phyloP scores from a whole-genome alignment of 2,888 invertebrate species.

The Watsonalla binaria region DNA sequence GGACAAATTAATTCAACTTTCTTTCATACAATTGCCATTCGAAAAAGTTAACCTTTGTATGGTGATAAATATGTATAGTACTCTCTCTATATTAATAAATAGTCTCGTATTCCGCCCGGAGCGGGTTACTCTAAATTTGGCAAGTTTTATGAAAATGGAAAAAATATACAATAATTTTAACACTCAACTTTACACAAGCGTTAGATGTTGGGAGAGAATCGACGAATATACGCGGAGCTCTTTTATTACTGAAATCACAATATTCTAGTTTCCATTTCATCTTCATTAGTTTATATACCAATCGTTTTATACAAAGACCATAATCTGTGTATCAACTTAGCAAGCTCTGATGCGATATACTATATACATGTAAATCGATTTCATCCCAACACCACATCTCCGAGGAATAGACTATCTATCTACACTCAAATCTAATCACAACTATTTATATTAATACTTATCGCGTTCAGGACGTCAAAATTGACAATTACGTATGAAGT shows the following conservation, averaged over 20 bases:
- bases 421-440: too few species aligned
- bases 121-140: constrained; percentile 27
- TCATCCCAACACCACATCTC: too few species aligned
- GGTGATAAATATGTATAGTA: neutral
- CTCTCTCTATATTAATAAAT: neutral
- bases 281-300: too few species aligned
- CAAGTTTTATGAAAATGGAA: constrained; percentile 12
- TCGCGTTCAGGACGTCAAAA: constrained; percentile 22
- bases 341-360: too few species aligned
- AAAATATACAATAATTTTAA: constrained; percentile 17
- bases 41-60: neutral
- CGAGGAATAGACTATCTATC: too few species aligned
- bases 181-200: constrained; percentile 12
- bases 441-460: neutral
- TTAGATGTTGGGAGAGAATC: neutral
- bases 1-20: too few species aligned
- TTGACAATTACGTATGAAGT: constrained; percentile 30
- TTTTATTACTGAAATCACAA: neutral
- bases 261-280: too few species aligned
- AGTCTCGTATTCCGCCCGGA: constrained; percentile 9
- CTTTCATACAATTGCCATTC: too few species aligned
- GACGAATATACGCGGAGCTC: neutral
- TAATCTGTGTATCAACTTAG: too few species aligned
- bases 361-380: too few species aligned
- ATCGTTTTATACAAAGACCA: too few species aligned